Percentiles rank a stretch among this genome's conserved stretches.
Conservation (phyloP, 92 coral and sea anemone genomes). For the Porites cylindrica region DNA sequence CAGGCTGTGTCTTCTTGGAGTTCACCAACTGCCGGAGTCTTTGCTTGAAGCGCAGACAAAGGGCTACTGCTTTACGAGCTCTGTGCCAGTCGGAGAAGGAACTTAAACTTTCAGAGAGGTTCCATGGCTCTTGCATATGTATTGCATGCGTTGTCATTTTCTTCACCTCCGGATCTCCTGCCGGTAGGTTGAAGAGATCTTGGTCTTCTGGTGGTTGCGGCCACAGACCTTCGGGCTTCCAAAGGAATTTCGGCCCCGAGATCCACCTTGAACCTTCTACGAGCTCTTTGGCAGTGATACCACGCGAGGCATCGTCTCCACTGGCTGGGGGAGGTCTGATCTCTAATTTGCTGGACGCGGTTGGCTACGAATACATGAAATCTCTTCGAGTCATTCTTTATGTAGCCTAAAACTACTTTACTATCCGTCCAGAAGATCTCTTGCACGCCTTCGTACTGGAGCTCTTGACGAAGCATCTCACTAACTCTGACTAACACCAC, state of each 20-base stretch:
- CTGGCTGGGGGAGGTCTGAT: conserved; percentile 18
- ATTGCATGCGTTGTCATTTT: conserved; percentile 16
- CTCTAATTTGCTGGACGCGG: conserved; percentile 31
- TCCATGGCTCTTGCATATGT: conserved; percentile 7
- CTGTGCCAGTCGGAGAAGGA: conserved; percentile 45
- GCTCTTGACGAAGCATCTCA: conserved; percentile 44
- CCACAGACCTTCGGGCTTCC: conserved; percentile 19
- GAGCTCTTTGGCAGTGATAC: conserved; percentile 12
- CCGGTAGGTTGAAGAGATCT: not conserved
- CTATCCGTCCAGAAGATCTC: conserved; percentile 68
- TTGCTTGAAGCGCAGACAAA: conserved; percentile 41
- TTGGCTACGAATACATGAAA: conserved; percentile 66
- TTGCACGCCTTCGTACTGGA: conserved; percentile 25
- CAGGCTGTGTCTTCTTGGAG: not conserved
- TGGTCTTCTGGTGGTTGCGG: conserved; percentile 2
- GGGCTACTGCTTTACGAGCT: conserved; percentile 33
- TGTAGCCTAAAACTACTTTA: conserved; percentile 54
- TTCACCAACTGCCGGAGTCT: conserved; percentile 12
- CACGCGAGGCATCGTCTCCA: conserved; percentile 35
- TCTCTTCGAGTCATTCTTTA: conserved; percentile 44
- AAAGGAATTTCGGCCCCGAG: conserved; percentile 23
- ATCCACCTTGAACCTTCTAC: conserved; percentile 25
- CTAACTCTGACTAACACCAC: conserved; percentile 57
- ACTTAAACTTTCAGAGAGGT: conserved; percentile 27
- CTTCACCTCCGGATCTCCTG: conserved; percentile 18